Conservation (phyloP, 2,113 vertebrate genomes). For the Noturus placidus region DNA sequence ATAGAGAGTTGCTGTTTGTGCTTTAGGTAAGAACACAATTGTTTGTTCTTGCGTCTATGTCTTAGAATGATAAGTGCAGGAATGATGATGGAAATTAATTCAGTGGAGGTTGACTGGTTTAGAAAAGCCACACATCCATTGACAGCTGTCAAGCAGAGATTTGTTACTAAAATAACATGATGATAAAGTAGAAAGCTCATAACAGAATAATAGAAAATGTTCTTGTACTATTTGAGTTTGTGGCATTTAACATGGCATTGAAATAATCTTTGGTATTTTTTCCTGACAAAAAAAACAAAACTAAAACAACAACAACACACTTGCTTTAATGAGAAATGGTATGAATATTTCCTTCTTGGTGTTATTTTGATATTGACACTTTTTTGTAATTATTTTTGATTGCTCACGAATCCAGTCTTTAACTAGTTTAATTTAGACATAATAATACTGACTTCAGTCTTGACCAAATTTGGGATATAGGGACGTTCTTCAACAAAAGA, state of each 20-base stretch:
- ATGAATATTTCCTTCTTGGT: neutral
- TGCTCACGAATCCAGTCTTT: neutral
- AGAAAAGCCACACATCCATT: neutral
- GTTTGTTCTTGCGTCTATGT: slow-evolving; percentile 34
- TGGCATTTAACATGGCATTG: neutral
- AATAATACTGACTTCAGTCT: neutral
- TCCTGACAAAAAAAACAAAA: neutral
- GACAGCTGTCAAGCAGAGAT: neutral
- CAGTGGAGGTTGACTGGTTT: neutral
- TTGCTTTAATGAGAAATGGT: neutral
- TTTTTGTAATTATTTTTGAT: neutral
- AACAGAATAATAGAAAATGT: neutral
- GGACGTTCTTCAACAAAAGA: neutral
- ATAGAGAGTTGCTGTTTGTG: slow-evolving; percentile 7
- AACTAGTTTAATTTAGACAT: neutral
- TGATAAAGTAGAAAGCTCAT: neutral
- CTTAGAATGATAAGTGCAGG: neutral
- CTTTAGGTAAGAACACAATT: slow-evolving; percentile 67
- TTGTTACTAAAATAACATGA: neutral
- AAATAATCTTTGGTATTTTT: neutral
- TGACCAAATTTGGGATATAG: neutral
- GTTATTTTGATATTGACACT: neutral
- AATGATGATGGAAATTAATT: neutral
- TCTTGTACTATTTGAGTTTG: neutral
- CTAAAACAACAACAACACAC: neutral